Evolutionary conservation across 2,888 invertebrate genomes (phyloP), one percentile per base, ranked within the genome.

Genomic region (Tetragnatha montana): DNA sequence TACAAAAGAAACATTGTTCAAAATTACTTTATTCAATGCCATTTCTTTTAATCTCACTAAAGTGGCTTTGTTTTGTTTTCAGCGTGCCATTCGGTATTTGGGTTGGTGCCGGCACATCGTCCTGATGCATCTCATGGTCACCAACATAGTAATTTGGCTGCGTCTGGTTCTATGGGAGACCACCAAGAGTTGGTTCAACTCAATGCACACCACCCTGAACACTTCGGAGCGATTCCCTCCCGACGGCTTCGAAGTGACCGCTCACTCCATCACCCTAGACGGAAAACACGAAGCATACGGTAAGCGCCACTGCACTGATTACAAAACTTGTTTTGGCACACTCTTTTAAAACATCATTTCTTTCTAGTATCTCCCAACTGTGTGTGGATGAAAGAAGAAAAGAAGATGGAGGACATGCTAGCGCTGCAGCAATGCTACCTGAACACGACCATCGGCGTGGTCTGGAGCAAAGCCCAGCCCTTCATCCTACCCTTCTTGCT

Each of bases 401-500:
- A 76, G 19, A 74, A 68, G 35, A 76, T 81, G 14, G 91, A 91
- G 87, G 88, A 87, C 49, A 94, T 95, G 47, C 94, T 95, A 7
- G 93, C 94, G 6, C 93, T 95, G 17, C 94, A 94, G 90, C 94
- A 94, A 73, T 95, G 95, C 91, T 93, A 95, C 70, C 94, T 94
- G 90, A 94, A 94, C 50, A 95, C 95, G 89, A 94, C 95, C 0
- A 92, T 95, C 49, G 95, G 95, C 1, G 94, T 94, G 90, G 93
- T 95, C 51, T 95, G 95, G 95, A 94, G 94, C 0, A 94, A 94
- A 2, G 94, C 95, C 21, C 94, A 94, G 93, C 95, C 95, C 2
- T 94, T 94, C 91, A 93, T 95, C 1, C 94, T 94, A 92, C 95
- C 95, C 0, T 95, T 95, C 92, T 94, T 95, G 76, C 94, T 95